These are phyloP conservation scores for Drosophila bifasciata DNA, from an alignment of 1,140 invertebrate species.

Conservation along the genomic window DNA sequence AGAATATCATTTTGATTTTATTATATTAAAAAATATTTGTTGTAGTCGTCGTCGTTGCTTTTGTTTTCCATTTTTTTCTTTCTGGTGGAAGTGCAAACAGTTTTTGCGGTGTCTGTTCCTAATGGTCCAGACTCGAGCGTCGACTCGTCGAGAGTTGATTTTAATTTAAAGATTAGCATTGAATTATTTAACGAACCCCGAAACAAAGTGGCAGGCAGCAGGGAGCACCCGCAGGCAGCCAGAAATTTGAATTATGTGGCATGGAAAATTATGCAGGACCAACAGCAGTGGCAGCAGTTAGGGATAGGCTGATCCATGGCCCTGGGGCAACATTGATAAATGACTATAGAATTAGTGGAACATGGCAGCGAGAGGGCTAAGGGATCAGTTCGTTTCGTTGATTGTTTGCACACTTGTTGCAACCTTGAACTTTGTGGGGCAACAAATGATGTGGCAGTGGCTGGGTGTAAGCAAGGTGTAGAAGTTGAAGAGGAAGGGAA, in stretches of 20 bases:
- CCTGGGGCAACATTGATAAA: constrained; percentile 54
- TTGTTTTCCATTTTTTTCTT: constrained; percentile 4
- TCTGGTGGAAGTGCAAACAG: constrained; percentile 46
- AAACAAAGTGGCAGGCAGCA: constrained; percentile 12
- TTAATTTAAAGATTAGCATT: constrained; percentile 81
- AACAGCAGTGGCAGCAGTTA: neutral
- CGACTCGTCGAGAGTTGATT: constrained; percentile 61
- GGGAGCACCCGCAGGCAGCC: constrained; percentile 14
- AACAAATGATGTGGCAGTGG: neutral
- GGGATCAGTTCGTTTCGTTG: constrained; percentile 23
- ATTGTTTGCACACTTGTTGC: constrained; percentile 60
- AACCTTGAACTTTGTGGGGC: constrained; percentile 3
- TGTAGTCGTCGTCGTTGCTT: constrained; percentile 8
- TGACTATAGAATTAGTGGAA: constrained; percentile 59
- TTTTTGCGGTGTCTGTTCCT: constrained; percentile 35
- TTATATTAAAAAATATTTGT: constrained; percentile 1
- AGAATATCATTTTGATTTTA: constrained; percentile 23
- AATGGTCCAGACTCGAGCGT: constrained; percentile 2
- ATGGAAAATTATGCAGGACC: constrained; percentile 61
- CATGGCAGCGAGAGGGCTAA: constrained; percentile 23
- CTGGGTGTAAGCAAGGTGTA: constrained; percentile 1
- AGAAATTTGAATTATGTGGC: constrained; percentile 77
- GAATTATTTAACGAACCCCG: constrained; percentile 68
- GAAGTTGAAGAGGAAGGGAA: neutral
- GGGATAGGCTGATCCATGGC: too few relatives aligned